A percentile compares a stretch with the other conserved stretches of the same genome.
Evolutionary conservation across 2,797 vertebrate species (phyloP).

Genomic region (Enteromius thamalakanensis): DNA sequence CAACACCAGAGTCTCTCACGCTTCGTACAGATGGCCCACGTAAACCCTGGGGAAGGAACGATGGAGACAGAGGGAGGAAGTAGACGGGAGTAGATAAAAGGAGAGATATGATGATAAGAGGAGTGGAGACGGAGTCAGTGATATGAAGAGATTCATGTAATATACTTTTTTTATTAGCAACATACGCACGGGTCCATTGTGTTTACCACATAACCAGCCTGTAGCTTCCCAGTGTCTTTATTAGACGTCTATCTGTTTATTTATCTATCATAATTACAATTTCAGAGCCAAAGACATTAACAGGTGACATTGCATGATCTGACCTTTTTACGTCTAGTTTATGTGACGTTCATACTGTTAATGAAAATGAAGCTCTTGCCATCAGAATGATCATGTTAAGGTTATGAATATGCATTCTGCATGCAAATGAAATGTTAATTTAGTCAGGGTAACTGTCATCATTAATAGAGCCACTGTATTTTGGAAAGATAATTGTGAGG

Average conservation of each 20-base stretch:
- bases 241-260: background rate
- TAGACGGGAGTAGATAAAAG: constrained; percentile 29
- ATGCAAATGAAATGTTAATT: constrained; percentile 41
- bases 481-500: background rate
- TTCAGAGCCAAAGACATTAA: background rate
- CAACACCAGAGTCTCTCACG: constrained; percentile 20
- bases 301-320: constrained; percentile 3
- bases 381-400: constrained; percentile 1
- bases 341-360: constrained; percentile 11
- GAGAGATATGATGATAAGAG: constrained; percentile 15
- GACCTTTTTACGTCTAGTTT: constrained; percentile 27
- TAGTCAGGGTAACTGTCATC: background rate
- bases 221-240: background rate
- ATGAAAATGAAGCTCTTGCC: constrained; percentile 18
- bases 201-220: background rate
- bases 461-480: constrained; percentile 28
- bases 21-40: constrained; percentile 50
- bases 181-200: background rate
- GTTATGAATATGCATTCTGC: constrained; percentile 15
- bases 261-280: background rate
- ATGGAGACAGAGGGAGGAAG: constrained; percentile 11
- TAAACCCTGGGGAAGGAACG: constrained; percentile 29
- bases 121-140: constrained; percentile 5
- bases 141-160: background rate
- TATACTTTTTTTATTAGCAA: constrained; percentile 6